Percentiles rank a stretch among this genome's conserved stretches.
Evolutionary conservation across 2,113 vertebrate species (phyloP).

Genomic region (Gavia stellata): DNA sequence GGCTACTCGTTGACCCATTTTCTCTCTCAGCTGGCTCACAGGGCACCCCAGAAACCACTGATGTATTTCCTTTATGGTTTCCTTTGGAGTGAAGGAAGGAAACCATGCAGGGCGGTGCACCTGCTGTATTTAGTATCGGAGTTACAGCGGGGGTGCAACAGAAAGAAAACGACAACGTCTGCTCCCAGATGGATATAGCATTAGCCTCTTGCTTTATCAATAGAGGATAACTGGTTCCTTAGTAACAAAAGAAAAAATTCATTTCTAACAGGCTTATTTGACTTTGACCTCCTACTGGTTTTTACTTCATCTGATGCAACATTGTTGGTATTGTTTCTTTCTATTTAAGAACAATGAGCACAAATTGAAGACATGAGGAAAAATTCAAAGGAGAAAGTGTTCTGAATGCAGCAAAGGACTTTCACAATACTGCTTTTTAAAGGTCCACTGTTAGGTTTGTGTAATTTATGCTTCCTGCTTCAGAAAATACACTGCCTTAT

Average conservation of each 20-base stretch:
- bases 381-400: neutral
- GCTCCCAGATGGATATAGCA: conserved; percentile 70
- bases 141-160: neutral
- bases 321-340: neutral
- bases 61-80: conserved; percentile 89
- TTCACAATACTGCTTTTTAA: neutral
- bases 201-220: conserved; percentile 44
- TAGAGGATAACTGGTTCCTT: neutral
- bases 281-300: neutral
- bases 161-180: conserved; percentile 46
- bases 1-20: conserved; percentile 79
- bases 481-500: neutral
- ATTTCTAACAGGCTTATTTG: conserved; percentile 9
- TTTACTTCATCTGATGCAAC: neutral
- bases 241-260: neutral
- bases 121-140: conserved; percentile 78
- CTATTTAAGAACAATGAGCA: neutral
- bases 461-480: neutral
- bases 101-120: conserved; percentile 73
- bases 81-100: conserved; percentile 78
- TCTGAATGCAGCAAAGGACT: neutral
- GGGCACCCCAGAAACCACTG: conserved; percentile 80
- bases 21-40: conserved; percentile 81
- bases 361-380: neutral
- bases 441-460: neutral